Conservation (phyloP, 2,113 vertebrate species). For the Stegastes partitus region DNA sequence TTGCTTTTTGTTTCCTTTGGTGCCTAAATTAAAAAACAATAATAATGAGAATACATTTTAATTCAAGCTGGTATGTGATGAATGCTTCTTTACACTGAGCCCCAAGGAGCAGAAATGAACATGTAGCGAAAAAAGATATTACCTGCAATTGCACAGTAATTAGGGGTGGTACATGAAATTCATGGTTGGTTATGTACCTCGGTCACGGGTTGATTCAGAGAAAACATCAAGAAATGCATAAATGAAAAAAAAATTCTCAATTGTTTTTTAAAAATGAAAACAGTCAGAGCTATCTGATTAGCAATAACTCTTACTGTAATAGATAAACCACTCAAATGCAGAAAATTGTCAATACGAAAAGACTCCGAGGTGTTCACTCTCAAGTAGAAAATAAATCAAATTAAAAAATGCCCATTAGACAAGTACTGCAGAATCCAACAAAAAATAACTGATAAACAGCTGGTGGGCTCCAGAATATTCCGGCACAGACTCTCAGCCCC, state of each 20-base stretch:
- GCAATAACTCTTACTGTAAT: neutral
- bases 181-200: neutral
- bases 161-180: neutral
- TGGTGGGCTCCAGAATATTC: no score
- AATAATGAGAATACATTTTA: no score
- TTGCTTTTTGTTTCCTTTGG: neutral
- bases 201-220: neutral
- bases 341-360: neutral
- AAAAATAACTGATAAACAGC: no score
- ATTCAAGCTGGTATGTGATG: neutral
- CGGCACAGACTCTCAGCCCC: no score
- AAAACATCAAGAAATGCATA: neutral
- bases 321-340: neutral
- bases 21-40: no score
- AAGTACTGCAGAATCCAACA: no score
- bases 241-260: neutral
- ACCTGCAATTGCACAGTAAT: neutral
- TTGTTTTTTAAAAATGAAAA: neutral
- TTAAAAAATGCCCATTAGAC: no score
- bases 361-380: neutral
- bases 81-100: neutral
- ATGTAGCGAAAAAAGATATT: neutral
- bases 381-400: no score
- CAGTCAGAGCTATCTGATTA: neutral
- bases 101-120: slow-evolving; percentile 16